A percentile compares a stretch with the other conserved stretches of the same genome.
Evolutionary conservation across 1,140 invertebrate genomes (phyloP).

Genomic region (Chymomyza costata): DNA sequence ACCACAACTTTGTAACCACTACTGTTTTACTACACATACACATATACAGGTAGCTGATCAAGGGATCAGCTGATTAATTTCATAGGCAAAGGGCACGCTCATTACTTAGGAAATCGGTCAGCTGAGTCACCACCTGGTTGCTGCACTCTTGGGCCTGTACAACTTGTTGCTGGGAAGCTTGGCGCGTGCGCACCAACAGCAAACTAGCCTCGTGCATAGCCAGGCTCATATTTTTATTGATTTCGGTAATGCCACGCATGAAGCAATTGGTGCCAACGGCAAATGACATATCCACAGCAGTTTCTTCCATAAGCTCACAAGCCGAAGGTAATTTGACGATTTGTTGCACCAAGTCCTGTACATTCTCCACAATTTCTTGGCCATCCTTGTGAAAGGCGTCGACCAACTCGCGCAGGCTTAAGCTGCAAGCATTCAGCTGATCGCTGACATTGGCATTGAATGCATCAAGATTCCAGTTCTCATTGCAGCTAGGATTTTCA

Average conservation of each 20-base stretch:
- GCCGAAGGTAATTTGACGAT: conserved; percentile 34
- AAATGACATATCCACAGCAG: conserved; percentile 10
- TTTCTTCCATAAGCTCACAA: conserved; percentile 23
- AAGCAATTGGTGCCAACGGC: conserved; percentile 38
- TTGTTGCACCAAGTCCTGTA: conserved; percentile 42
- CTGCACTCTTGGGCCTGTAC: conserved; percentile 30
- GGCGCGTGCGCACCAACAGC: conserved; percentile 39
- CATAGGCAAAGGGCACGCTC: conserved; percentile 48
- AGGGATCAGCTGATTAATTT: too few species aligned
- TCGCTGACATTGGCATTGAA: conserved; percentile 45
- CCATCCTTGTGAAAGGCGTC: conserved; percentile 23
- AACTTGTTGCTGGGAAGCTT: conserved; percentile 33
- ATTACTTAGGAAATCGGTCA: conserved; percentile 32
- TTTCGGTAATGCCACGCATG: conserved; percentile 34
- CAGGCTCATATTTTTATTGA: conserved; percentile 43
- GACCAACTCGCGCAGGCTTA: conserved; percentile 10
- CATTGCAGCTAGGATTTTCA: conserved; percentile 45
- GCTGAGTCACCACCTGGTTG: conserved; percentile 27
- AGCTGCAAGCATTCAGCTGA: conserved; percentile 32
- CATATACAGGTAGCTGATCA: too few species aligned
- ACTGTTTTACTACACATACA: too few species aligned
- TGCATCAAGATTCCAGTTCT: conserved; percentile 42
- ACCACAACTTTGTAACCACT: too few species aligned
- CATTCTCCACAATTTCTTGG: conserved; percentile 17
- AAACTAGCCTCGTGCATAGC: conserved; percentile 48